Evolutionary conservation across 23 tunicate genomes (phyloP).

Genomic region (Clavelina lepadiformis): DNA sequence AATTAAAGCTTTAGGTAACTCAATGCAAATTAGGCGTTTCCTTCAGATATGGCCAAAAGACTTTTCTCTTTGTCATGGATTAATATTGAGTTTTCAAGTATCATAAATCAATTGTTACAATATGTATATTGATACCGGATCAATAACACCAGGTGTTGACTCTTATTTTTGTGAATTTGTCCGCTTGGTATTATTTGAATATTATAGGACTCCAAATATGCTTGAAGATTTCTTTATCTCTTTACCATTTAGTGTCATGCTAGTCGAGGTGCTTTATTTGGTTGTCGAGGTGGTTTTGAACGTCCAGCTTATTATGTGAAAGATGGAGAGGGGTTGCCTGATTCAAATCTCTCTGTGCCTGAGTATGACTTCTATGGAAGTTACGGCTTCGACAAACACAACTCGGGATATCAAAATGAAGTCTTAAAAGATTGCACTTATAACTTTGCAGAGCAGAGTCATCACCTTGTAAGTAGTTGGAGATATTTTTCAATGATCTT

Average conservation of each 20-base stretch:
- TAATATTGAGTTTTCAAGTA: too few species aligned
- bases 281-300: slow-evolving; percentile 22
- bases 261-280: slow-evolving; percentile 33
- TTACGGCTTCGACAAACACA: slow-evolving; percentile 44
- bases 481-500: too few species aligned
- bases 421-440: slow-evolving; percentile 45
- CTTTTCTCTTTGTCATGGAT: too few species aligned
- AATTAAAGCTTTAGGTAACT: too few species aligned
- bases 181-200: too few species aligned
- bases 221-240: background rate
- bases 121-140: too few species aligned
- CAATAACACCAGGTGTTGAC: too few species aligned
- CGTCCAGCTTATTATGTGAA: slow-evolving; percentile 57
- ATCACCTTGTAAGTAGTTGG: slow-evolving; percentile 24
- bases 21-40: too few species aligned
- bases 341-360: slow-evolving; percentile 15
- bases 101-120: too few species aligned
- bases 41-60: too few species aligned
- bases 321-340: background rate
- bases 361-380: slow-evolving; percentile 63
- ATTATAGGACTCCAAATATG: too few species aligned
- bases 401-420: slow-evolving; percentile 24
- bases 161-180: too few species aligned
- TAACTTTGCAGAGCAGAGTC: slow-evolving; percentile 35
- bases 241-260: slow-evolving; percentile 15